Percentiles rank a stretch among this genome's conserved stretches.
These are phyloP conservation scores for Callipepla californica DNA, from an alignment of 2,113 vertebrate species.

Conservation along the genomic window DNA sequence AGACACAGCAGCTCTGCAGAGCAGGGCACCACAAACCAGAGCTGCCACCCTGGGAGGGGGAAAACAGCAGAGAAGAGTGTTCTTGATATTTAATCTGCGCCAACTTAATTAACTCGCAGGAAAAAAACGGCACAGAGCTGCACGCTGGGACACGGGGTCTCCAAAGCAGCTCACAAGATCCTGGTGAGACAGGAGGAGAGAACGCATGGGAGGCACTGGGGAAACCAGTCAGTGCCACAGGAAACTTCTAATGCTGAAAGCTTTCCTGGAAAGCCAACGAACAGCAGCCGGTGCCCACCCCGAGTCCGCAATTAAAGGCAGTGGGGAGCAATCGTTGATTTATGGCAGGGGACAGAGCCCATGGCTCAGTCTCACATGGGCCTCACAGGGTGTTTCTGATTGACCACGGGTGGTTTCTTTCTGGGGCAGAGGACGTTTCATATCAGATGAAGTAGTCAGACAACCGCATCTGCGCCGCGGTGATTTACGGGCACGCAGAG, in stretches of 20 bases:
- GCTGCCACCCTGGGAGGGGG: not conserved
- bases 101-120: not conserved
- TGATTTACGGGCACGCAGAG: conserved; percentile 22
- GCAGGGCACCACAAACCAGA: not conserved
- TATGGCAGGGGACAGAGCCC: not conserved
- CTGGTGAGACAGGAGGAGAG: not conserved
- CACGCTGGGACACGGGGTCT: not conserved
- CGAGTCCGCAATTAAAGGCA: not conserved
- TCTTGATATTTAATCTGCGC: not conserved
- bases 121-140: not conserved
- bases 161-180: not conserved
- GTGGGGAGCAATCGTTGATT: not conserved
- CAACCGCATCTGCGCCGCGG: not conserved
- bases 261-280: conserved; percentile 48
- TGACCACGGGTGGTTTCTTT: not conserved
- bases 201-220: fast-evolving
- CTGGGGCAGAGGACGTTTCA: not conserved
- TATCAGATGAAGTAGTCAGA: not conserved
- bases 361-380: fast-evolving
- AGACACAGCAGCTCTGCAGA: not conserved
- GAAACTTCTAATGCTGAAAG: not conserved
- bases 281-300: not conserved
- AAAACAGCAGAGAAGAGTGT: fast-evolving
- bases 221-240: fast-evolving
- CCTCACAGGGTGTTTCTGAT: too few relatives aligned